A percentile compares a stretch with the other conserved stretches of the same genome.
These are phyloP conservation scores for Sussaba pulchella DNA, from an alignment of 2,888 invertebrate genomes.

Conservation along the genomic window DNA sequence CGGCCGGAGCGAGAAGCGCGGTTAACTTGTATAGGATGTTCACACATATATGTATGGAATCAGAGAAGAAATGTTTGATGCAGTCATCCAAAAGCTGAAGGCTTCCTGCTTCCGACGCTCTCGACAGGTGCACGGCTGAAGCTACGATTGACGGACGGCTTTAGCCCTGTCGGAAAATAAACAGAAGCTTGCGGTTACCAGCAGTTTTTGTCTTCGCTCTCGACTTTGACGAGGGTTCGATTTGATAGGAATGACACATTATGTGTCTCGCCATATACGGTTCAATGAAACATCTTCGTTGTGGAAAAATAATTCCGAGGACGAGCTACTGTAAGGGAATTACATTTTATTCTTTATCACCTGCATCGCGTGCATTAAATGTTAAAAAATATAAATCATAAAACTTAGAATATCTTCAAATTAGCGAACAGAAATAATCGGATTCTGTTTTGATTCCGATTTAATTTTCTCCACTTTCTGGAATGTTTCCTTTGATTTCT, in stretches of 20 bases:
- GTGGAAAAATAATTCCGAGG: neutral
- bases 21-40: neutral
- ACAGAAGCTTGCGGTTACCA: neutral
- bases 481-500: too few relatives aligned
- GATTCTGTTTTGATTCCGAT: neutral
- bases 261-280: neutral
- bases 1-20: neutral
- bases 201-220: slow-evolving; percentile 18
- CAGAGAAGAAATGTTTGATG: slow-evolving; percentile 16
- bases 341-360: neutral
- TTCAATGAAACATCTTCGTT: neutral
- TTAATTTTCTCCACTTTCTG: neutral
- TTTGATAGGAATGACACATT: neutral
- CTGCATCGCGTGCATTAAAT: neutral
- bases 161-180: slow-evolving; percentile 24
- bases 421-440: too few relatives aligned
- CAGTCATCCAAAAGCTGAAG: slow-evolving; percentile 16
- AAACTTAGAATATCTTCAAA: too few relatives aligned
- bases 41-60: neutral
- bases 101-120: slow-evolving; percentile 5
- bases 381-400: too few relatives aligned
- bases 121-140: neutral
- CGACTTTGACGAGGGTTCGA: slow-evolving; percentile 30
- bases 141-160: slow-evolving; percentile 21
- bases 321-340: neutral